Percentiles rank a stretch among this genome's conserved stretches.
Evolutionary conservation across 2,797 vertebrate species (phyloP).

Genomic region (Linurgus olivaceus): DNA sequence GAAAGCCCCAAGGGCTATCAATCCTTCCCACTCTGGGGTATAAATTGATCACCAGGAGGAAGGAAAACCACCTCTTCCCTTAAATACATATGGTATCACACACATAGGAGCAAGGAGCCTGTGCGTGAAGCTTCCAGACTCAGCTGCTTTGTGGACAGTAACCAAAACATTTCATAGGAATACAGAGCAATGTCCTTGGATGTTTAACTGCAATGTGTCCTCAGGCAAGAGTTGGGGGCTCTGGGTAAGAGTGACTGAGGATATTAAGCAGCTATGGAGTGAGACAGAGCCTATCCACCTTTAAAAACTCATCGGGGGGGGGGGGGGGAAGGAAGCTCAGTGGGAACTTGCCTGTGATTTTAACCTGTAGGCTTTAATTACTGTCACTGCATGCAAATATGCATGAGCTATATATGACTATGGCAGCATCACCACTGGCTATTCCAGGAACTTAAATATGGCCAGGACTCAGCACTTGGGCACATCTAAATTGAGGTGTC

Average conservation of each 20-base stretch:
- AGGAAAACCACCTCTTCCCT: neutral
- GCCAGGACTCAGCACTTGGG: neutral
- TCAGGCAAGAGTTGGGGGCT: neutral
- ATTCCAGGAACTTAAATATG: neutral
- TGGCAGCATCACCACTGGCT: neutral
- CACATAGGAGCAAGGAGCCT: neutral
- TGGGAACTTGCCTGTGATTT: neutral
- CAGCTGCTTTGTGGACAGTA: neutral
- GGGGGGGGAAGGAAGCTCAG: rapidly evolving
- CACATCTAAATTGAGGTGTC: neutral
- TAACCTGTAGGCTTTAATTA: neutral
- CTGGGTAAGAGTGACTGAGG: neutral
- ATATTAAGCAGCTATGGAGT: neutral
- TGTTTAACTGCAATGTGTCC: neutral
- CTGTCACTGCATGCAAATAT: neutral
- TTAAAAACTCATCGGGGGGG: rapidly evolving
- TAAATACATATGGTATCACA: neutral
- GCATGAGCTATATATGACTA: neutral
- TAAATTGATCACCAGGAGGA: neutral
- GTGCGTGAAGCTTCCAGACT: rapidly evolving
- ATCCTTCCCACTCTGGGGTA: neutral
- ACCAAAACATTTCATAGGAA: neutral
- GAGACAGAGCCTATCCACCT: neutral
- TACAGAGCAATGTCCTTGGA: rapidly evolving
- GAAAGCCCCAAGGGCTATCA: neutral